Conservation (phyloP, 2,797 vertebrate genomes). For the Tapera naevia region DNA sequence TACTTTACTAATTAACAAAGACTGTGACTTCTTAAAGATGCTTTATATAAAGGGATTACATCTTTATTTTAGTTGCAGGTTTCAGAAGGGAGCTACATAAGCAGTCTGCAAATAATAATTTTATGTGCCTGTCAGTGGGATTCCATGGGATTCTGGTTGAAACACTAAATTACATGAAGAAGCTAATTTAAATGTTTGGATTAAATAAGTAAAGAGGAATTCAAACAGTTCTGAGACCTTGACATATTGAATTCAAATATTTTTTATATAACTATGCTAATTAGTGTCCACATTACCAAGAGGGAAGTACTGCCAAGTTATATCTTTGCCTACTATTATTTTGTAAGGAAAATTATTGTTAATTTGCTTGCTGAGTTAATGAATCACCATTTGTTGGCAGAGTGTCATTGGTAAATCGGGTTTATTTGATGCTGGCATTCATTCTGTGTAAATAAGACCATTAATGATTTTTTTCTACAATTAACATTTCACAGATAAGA, state of each 20-base stretch:
- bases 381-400: conserved; percentile 51
- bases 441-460: neutral
- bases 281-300: conserved; percentile 53
- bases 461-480: conserved; percentile 21
- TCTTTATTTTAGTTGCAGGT: conserved; percentile 60
- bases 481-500: conserved; percentile 1
- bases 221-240: conserved; percentile 56
- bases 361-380: conserved; percentile 6
- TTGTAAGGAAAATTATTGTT: conserved; percentile 15
- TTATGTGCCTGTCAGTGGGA: conserved; percentile 46
- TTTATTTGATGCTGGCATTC: conserved; percentile 18
- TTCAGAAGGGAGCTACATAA: conserved; percentile 47
- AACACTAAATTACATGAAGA: conserved; percentile 47
- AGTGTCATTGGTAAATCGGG: conserved; percentile 27
- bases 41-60: neutral
- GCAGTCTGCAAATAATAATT: conserved; percentile 64
- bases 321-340: conserved; percentile 49
- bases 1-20: neutral
- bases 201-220: conserved; percentile 54
- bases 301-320: conserved; percentile 31
- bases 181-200: conserved; percentile 69
- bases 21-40: neutral
- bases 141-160: conserved; percentile 37
- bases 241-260: conserved; percentile 47
- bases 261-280: conserved; percentile 48